Conservation (phyloP, 64 coral and sea anemone species). For the Pocillopora verrucosa region DNA sequence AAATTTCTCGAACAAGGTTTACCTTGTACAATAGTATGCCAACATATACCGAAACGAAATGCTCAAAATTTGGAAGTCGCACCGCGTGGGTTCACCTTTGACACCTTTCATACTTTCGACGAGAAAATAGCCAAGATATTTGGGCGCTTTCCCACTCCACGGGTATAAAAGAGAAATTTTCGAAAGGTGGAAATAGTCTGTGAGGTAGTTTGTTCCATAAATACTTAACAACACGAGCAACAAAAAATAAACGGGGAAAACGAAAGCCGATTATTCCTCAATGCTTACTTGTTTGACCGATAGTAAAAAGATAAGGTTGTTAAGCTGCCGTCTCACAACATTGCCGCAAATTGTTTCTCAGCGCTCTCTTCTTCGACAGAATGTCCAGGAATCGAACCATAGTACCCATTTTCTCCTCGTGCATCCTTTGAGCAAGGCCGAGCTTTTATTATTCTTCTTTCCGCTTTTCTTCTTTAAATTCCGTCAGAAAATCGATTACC, state of each 20-base stretch:
- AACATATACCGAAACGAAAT: neutral
- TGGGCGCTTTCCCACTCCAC: neutral
- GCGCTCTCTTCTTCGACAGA: neutral
- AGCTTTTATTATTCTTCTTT: neutral
- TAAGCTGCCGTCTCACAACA: neutral
- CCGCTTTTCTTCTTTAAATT: conserved; percentile 13
- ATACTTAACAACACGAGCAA: neutral
- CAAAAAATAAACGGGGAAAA: neutral
- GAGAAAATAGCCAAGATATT: neutral
- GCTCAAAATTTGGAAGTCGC: neutral
- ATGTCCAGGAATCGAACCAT: conserved; percentile 23
- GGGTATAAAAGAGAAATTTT: neutral
- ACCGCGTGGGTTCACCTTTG: neutral
- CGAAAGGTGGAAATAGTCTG: neutral
- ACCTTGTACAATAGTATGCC: neutral
- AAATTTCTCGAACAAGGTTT: neutral
- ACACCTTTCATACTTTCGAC: neutral
- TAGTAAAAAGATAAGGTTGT: neutral
- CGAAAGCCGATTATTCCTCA: neutral
- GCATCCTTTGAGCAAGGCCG: neutral
- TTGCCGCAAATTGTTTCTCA: too few relatives aligned
- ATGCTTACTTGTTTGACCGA: neutral
- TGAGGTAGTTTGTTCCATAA: neutral
- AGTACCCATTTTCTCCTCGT: conserved; percentile 13
- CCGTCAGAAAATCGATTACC: neutral